These are phyloP conservation scores for Lamproptera curius DNA, from an alignment of 2,888 invertebrate genomes.

Conservation along the genomic window DNA sequence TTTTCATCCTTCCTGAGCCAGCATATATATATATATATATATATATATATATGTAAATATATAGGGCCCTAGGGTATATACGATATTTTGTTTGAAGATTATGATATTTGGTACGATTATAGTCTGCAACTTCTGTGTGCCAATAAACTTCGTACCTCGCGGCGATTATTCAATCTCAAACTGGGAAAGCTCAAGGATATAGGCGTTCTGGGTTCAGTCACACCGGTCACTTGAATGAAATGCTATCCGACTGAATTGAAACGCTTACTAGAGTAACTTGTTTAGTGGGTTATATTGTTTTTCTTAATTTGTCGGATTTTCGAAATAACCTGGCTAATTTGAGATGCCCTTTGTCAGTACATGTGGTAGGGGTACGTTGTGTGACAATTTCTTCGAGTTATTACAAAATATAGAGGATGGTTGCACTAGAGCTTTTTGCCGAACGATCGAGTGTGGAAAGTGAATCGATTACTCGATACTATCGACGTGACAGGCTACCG, in stretches of 20 bases:
- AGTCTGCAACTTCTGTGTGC: background rate
- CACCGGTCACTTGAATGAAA: slow-evolving; percentile 66
- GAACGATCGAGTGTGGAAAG: slow-evolving; percentile 50
- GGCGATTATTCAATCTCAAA: slow-evolving; percentile 9
- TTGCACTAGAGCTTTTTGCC: slow-evolving; percentile 61
- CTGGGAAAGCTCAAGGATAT: slow-evolving; percentile 20
- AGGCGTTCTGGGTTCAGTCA: slow-evolving; percentile 63
- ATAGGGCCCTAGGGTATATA: background rate
- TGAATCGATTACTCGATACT: slow-evolving; percentile 56
- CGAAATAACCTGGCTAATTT: too few species aligned
- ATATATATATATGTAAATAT: slow-evolving; percentile 2
- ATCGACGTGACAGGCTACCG: slow-evolving; percentile 27
- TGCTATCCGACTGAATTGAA: slow-evolving; percentile 41
- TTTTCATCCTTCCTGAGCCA: background rate
- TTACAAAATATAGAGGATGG: too few species aligned
- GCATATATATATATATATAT: slow-evolving; percentile 2
- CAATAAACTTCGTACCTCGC: background rate
- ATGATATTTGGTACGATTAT: too few species aligned
- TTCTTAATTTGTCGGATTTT: too few species aligned
- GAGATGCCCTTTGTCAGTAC: too few species aligned
- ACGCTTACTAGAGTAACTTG: too few species aligned
- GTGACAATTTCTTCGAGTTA: too few species aligned
- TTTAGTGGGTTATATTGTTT: too few species aligned
- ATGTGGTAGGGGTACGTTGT: too few species aligned
- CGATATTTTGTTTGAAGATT: too few species aligned